Evolutionary conservation across 1,140 invertebrate genomes (phyloP).

Genomic region (Papilio helenus): DNA sequence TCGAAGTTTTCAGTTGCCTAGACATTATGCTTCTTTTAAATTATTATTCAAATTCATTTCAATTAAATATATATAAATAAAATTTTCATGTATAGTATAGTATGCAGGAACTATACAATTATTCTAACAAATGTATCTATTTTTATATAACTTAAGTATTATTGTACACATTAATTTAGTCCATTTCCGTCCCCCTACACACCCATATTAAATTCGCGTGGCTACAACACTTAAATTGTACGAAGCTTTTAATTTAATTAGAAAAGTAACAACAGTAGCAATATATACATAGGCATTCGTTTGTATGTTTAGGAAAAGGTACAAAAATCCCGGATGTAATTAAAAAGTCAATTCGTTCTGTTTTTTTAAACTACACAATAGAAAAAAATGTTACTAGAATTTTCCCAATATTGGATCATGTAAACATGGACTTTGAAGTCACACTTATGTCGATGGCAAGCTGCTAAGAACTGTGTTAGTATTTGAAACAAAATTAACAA

Average conservation of each 20-base stretch:
- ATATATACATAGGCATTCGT: background rate
- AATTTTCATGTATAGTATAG: too few species aligned
- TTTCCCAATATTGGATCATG: background rate
- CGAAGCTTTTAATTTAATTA: conserved; percentile 2
- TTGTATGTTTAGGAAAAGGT: background rate
- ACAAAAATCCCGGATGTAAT: background rate
- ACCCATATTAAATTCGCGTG: background rate
- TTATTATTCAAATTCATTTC: too few species aligned
- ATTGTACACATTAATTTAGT: background rate
- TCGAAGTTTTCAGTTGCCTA: background rate
- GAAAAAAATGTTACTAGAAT: background rate
- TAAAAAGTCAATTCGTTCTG: background rate
- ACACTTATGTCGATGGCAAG: conserved; percentile 21
- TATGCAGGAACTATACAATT: too few species aligned
- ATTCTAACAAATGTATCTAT: background rate
- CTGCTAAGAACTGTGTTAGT: conserved; percentile 26
- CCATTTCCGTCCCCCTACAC: background rate
- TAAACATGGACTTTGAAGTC: background rate
- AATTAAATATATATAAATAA: too few species aligned
- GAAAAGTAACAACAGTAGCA: background rate
- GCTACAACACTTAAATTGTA: conserved; percentile 1
- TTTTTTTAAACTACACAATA: too few species aligned
- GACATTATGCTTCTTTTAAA: background rate
- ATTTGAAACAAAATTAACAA: conserved; percentile 38
- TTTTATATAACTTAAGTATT: background rate